Conservation (phyloP, 2,888 invertebrate genomes). For the Standfussiana lucernea region DNA sequence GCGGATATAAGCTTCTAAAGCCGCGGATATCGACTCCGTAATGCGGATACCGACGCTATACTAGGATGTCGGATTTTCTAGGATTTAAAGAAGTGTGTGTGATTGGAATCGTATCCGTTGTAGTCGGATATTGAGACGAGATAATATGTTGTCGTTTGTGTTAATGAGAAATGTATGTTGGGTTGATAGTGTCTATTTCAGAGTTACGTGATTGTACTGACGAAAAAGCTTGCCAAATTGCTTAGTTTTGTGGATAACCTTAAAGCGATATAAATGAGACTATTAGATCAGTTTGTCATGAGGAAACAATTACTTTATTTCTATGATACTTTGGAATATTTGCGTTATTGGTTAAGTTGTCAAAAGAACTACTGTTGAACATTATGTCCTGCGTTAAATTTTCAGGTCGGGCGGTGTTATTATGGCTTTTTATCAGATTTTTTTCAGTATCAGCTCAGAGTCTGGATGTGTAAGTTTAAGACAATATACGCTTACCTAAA, state of each 20-base stretch:
- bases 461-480: neutral
- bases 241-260: neutral
- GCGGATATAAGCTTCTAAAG: conserved; percentile 42
- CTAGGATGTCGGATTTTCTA: conserved; percentile 18
- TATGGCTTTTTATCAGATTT: too few relatives aligned
- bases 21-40: conserved; percentile 50
- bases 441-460: too few relatives aligned
- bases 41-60: conserved; percentile 40
- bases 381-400: too few relatives aligned
- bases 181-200: conserved; percentile 1
- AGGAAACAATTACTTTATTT: neutral
- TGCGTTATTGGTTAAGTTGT: neutral
- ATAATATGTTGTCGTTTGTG: conserved; percentile 15
- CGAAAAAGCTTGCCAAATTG: neutral
- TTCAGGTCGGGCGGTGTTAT: too few relatives aligned
- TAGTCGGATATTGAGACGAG: conserved; percentile 39
- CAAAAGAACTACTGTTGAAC: neutral
- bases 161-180: neutral
- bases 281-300: too few relatives aligned
- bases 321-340: neutral
- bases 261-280: too few relatives aligned
- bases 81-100: conserved; percentile 21
- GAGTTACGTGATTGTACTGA: neutral
- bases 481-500: neutral
- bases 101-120: conserved; percentile 35